A percentile compares a stretch with the other conserved stretches of the same genome.
Conservation (phyloP, 2,888 invertebrate species). For the Sepioteuthis lessoniana region DNA sequence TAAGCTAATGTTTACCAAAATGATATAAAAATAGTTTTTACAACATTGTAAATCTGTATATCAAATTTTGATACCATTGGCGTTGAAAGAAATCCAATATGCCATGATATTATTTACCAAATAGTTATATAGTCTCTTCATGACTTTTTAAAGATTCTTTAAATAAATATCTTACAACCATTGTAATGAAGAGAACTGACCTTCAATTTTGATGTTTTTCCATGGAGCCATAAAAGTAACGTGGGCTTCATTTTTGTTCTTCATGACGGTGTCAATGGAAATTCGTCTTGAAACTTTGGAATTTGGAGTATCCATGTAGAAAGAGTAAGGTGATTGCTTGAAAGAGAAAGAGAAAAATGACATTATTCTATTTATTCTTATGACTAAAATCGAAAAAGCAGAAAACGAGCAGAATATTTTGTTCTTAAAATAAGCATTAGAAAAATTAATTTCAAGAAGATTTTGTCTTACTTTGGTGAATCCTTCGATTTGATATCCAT, state of each 20-base stretch:
- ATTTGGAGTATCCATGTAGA: not conserved
- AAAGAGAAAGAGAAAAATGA: not conserved
- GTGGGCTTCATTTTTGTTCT: not conserved
- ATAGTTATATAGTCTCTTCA: too few species aligned
- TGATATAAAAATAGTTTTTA: too few species aligned
- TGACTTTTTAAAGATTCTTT: too few species aligned
- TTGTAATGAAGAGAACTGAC: not conserved
- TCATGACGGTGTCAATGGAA: not conserved
- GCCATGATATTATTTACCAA: too few species aligned
- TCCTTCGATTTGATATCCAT: slow-evolving; percentile 68
- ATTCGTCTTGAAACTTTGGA: not conserved
- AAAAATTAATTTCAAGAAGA: too few species aligned
- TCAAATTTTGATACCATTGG: too few species aligned
- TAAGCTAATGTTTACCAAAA: too few species aligned
- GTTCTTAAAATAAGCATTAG: not conserved
- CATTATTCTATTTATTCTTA: not conserved
- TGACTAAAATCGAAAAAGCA: not conserved
- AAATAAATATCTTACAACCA: too few species aligned
- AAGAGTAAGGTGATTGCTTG: not conserved
- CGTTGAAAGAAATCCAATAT: too few species aligned
- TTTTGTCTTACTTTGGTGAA: slow-evolving; percentile 59
- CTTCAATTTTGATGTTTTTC: slow-evolving; percentile 16
- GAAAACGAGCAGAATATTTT: not conserved
- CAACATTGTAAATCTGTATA: too few species aligned
- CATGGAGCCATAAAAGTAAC: not conserved